These are phyloP conservation scores for Philantomba maxwellii DNA, from an alignment of 2,113 vertebrate species.

Conservation along the genomic window DNA sequence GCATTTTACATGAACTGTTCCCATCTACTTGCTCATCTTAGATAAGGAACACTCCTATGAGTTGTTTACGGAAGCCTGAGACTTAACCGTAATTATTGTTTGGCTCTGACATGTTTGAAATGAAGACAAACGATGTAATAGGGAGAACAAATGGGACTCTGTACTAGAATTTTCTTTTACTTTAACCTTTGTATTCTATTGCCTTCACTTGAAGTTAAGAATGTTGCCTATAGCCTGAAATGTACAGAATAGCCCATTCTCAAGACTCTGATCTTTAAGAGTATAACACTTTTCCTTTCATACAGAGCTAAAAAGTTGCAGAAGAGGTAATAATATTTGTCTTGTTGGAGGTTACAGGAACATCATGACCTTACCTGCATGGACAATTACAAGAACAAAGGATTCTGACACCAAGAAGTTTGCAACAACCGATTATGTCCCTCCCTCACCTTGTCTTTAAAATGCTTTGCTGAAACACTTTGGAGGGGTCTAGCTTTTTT, in stretches of 20 bases:
- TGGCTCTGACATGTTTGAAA: background rate
- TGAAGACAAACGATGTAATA: background rate
- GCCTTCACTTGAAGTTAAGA: background rate
- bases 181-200: background rate
- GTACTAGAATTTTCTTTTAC: background rate
- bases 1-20: rapidly evolving
- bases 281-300: background rate
- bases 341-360: background rate
- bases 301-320: background rate
- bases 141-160: background rate
- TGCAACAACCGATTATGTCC: background rate
- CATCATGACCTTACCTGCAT: background rate
- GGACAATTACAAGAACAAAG: background rate
- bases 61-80: background rate
- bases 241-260: background rate
- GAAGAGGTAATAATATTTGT: background rate
- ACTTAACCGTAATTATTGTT: background rate
- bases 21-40: background rate
- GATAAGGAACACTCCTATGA: background rate
- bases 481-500: background rate
- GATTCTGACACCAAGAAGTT: background rate
- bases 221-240: background rate
- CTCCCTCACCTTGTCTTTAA: background rate
- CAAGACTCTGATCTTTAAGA: background rate
- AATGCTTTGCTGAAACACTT: background rate